These are phyloP conservation scores for Poeciliopsis infans DNA, from an alignment of 2,797 vertebrate species.

Conservation along the genomic window DNA sequence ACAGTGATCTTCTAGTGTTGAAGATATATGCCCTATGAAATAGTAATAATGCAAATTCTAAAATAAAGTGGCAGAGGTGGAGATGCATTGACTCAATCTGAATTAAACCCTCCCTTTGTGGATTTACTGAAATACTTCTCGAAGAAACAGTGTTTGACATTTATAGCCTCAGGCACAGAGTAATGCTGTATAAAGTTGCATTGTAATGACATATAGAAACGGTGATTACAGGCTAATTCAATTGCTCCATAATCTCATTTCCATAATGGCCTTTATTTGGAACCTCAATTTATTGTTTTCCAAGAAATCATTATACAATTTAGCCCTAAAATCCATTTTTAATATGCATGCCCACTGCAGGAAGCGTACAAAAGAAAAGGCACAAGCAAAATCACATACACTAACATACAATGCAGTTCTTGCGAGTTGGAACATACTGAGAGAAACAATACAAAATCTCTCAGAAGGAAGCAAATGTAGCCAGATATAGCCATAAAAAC, in stretches of 20 bases:
- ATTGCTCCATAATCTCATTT: conserved; percentile 84
- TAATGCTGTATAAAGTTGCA: conserved; percentile 83
- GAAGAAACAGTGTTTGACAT: conserved; percentile 79
- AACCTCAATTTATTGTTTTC: conserved; percentile 84
- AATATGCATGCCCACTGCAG: conserved; percentile 73
- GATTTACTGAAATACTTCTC: conserved; percentile 74
- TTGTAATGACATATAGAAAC: conserved; percentile 84
- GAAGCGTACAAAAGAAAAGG: conserved; percentile 45
- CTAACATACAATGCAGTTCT: conserved; percentile 24
- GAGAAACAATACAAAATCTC: conserved; percentile 31
- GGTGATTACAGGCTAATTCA: conserved; percentile 84
- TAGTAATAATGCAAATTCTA: conserved; percentile 60
- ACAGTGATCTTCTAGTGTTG: conserved; percentile 52
- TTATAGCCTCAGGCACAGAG: conserved; percentile 75
- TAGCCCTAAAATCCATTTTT: conserved; percentile 82
- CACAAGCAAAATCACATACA: conserved; percentile 50
- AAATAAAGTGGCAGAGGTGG: conserved; percentile 66
- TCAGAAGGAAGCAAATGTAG: conserved; percentile 33
- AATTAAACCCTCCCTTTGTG: conserved; percentile 66
- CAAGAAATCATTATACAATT: conserved; percentile 85
- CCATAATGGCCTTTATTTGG: conserved; percentile 86
- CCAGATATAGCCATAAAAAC: conserved; percentile 28
- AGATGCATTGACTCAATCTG: conserved; percentile 59
- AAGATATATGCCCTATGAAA: conserved; percentile 47
- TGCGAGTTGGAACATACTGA: conserved; percentile 39